These are phyloP conservation scores for Speoplatyrhinus poulsoni DNA, from an alignment of 2,113 vertebrate genomes.

Conservation along the genomic window DNA sequence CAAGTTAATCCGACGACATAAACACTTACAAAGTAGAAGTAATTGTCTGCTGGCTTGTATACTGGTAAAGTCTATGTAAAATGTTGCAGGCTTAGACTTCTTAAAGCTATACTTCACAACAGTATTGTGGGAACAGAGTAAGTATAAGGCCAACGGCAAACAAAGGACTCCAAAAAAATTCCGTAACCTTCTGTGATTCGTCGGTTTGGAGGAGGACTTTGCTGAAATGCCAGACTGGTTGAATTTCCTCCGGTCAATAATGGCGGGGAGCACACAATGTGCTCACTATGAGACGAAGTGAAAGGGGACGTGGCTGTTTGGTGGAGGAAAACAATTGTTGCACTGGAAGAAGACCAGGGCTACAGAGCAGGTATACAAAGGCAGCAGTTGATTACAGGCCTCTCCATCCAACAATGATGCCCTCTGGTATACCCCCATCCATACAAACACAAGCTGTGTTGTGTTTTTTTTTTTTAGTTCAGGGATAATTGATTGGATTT, in stretches of 20 bases:
- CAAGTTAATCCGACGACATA: background rate
- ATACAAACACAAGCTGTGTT: background rate
- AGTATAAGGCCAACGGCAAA: too few species aligned
- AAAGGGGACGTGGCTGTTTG: constrained; percentile 32
- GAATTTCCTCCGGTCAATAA: constrained; percentile 53
- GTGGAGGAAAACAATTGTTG: constrained; percentile 1
- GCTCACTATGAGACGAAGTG: constrained; percentile 53
- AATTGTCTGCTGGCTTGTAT: background rate
- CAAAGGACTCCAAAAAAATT: too few species aligned
- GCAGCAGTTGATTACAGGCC: constrained; percentile 52
- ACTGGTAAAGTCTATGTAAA: background rate
- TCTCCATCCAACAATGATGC: constrained; percentile 61
- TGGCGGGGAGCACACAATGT: constrained; percentile 54
- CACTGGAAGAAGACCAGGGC: constrained; percentile 14
- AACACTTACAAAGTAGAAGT: background rate
- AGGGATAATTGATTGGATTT: constrained; percentile 51
- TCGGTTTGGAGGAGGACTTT: constrained; percentile 29
- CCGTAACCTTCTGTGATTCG: constrained; percentile 4
- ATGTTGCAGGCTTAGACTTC: background rate
- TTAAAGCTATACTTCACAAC: background rate
- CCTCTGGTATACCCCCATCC: constrained; percentile 22
- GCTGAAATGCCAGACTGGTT: constrained; percentile 51
- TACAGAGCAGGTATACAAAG: constrained; percentile 17
- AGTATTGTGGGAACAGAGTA: too few species aligned
- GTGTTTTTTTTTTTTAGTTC: constrained; percentile 10